Conservation (phyloP, 2,888 invertebrate species). For the Bembecia ichneumoniformis region DNA sequence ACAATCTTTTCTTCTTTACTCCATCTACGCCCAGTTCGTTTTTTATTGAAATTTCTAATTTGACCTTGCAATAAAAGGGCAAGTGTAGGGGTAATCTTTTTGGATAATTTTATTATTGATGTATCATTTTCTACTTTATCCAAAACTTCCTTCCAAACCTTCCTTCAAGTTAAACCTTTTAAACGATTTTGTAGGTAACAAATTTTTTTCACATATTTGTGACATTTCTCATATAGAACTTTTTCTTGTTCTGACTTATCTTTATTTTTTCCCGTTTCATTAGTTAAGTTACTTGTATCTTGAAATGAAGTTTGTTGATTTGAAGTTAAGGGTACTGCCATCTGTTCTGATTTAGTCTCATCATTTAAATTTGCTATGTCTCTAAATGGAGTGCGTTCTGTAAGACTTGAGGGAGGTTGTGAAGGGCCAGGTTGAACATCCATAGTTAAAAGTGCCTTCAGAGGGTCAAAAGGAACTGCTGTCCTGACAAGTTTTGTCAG, state of each 20-base stretch:
- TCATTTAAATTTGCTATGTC: no score
- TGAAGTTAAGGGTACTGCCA: no score
- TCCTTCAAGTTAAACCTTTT: not conserved
- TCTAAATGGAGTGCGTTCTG: no score
- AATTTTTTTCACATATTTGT: not conserved
- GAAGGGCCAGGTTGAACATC: no score
- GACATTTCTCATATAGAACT: not conserved
- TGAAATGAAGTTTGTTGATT: no score
- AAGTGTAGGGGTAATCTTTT: not conserved
- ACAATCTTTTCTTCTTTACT: conserved; percentile 2
- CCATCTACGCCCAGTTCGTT: conserved; percentile 1
- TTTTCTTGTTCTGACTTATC: not conserved
- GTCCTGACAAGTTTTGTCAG: not conserved
- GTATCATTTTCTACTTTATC: not conserved
- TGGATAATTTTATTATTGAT: not conserved
- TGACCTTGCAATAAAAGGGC: conserved; percentile 1
- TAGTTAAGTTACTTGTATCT: no score
- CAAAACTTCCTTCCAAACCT: not conserved
- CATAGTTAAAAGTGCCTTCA: no score
- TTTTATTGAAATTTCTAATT: conserved; percentile 3
- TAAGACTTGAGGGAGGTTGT: no score
- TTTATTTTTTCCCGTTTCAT: no score
- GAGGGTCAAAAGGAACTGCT: no score
- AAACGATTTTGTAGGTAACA: not conserved
- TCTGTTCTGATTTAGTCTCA: no score